Base-by-base conservation (phyloP, 2,797 vertebrate species). In the Alauda arvensis region DNA sequence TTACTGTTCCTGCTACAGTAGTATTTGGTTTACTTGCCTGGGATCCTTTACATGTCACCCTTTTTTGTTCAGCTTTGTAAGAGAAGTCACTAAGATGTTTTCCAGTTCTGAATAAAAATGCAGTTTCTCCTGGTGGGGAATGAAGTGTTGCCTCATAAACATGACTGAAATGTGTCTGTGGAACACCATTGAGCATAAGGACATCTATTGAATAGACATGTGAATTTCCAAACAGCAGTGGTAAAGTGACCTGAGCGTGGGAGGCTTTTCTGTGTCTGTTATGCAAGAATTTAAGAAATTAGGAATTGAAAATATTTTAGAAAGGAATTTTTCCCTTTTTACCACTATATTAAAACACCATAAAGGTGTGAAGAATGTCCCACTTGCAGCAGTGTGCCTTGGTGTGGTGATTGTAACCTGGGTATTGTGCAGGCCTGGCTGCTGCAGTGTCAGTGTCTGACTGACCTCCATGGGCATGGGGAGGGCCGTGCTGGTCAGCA, bases 91-190 rank as follows among this genome's bases (percentile, higher is more conserved):
- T 18, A 39, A 26, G 52, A 62, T 2, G 2, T 72, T 77, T 74
- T 53, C 26, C n/a, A 42, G 12, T 82, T 85, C 34, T n/a, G 72
- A 13, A 39, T 77, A 17, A 70, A 83, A 60, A 51, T 33, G 18
- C 23, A 40, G 8, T 46, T 60, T 56, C 10, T 83, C 29, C 49
- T 26, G 15, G 4, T 29, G 29, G 8, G 25, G 18, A 57, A 40
- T 34, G 34, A 75, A 46, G 5, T 49, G 10, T 24, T 71, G 19
- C 37, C n/a, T 83, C 18, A 31, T 46, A 33, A 82, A 68, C 34
- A 23, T 0, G 0, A 15, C 51, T 19, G 20, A 51, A 34, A 62
- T n/a, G 13, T 18, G 52, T 61, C 23, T 6, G 4, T 23, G 45
- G 60, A 46, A 34, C 6, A 15, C 21, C 7, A 29, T 53, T 69